Evolutionary conservation across 1,140 invertebrate genomes (phyloP).

Genomic region (Tetranychus cinnabarinus): DNA sequence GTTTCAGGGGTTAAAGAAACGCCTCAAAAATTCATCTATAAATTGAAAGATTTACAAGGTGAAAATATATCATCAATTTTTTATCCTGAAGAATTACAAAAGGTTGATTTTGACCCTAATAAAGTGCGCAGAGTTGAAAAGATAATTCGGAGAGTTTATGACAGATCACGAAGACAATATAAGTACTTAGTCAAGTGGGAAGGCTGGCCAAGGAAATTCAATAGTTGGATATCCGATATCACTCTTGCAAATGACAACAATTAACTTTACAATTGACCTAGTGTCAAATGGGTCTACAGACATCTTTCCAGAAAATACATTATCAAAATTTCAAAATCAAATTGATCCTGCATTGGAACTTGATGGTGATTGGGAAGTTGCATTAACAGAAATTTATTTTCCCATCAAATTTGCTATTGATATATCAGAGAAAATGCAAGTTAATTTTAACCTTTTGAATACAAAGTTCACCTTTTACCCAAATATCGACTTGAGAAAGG

Average conservation of each 20-base stretch:
- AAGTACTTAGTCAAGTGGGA: background rate
- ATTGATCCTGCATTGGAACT: background rate
- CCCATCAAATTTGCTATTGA: background rate
- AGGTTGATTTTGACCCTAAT: background rate
- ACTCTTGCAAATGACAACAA: background rate
- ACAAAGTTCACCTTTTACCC: no score
- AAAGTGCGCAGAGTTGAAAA: background rate
- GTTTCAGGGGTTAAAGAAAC: background rate
- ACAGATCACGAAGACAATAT: background rate
- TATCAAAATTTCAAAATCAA: background rate
- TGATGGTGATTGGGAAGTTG: background rate
- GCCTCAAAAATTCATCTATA: background rate
- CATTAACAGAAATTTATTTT: background rate
- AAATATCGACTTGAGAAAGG: no score
- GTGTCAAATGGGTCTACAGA: background rate
- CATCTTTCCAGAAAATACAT: background rate
- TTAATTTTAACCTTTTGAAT: no score
- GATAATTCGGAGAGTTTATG: background rate
- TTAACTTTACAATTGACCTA: background rate
- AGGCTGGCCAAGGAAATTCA: background rate
- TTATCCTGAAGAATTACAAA: background rate
- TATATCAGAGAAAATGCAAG: no score
- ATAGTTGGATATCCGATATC: background rate
- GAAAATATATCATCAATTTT: background rate
- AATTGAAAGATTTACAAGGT: background rate